These are phyloP conservation scores for Diadromus collaris DNA, from an alignment of 2,888 invertebrate genomes.

Conservation along the genomic window DNA sequence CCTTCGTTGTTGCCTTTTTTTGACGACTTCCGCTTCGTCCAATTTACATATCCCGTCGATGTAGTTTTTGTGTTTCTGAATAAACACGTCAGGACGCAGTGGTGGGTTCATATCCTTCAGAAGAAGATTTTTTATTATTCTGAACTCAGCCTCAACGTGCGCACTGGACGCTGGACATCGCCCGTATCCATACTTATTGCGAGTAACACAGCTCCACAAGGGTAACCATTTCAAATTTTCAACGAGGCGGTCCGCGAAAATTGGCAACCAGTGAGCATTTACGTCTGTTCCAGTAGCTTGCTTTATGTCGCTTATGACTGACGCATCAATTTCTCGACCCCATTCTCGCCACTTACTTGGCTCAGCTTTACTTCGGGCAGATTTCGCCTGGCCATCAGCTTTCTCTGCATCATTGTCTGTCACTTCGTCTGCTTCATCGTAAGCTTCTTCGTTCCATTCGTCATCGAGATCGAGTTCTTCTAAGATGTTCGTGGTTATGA, in stretches of 20 bases:
- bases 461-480: constrained; percentile 35
- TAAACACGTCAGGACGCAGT: constrained; percentile 25
- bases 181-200: constrained; percentile 39
- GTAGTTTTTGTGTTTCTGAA: constrained; percentile 32
- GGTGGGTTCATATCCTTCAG: constrained; percentile 17
- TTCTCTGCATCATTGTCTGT: not conserved
- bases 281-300: constrained; percentile 26
- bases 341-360: constrained; percentile 48
- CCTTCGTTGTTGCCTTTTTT: constrained; percentile 20
- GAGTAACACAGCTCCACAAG: constrained; percentile 36
- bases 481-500: constrained; percentile 39
- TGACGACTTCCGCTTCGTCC: constrained; percentile 23
- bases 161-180: constrained; percentile 41
- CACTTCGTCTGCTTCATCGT: constrained; percentile 12
- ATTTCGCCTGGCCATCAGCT: too few relatives aligned
- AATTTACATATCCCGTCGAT: constrained; percentile 39
- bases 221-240: constrained; percentile 35
- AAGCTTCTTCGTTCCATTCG: constrained; percentile 29
- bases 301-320: constrained; percentile 13
- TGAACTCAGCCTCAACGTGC: constrained; percentile 38
- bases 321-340: constrained; percentile 13
- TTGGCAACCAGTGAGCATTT: constrained; percentile 38
- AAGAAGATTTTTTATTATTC: constrained; percentile 37
- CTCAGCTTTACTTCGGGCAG: constrained; percentile 24
- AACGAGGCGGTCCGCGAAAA: constrained; percentile 36